A percentile compares a stretch with the other conserved stretches of the same genome.
Evolutionary conservation across 2,797 vertebrate genomes (phyloP).

Genomic region (Podarcis lilfordi): DNA sequence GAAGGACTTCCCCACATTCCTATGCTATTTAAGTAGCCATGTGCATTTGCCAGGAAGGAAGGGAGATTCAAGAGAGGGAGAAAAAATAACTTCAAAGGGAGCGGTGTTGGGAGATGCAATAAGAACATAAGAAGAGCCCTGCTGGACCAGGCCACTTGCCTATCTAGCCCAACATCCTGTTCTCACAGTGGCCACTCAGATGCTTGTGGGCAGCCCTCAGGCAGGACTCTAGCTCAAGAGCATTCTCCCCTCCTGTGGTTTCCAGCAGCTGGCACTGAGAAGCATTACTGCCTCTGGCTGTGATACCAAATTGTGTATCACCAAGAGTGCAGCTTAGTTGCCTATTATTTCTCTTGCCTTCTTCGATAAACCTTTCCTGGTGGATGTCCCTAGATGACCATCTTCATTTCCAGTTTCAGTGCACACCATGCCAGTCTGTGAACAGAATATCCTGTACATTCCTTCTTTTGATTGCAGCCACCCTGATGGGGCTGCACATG

Average conservation of each 20-base stretch:
- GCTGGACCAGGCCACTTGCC: no score
- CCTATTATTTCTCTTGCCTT: neutral
- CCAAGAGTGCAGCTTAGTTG: neutral
- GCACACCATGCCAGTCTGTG: neutral
- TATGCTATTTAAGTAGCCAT: no score
- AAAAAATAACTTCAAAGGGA: neutral
- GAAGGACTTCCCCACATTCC: no score
- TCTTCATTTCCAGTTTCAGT: neutral
- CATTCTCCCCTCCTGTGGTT: no score
- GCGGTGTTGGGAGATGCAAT: neutral
- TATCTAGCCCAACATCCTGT: no score
- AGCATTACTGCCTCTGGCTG: no score
- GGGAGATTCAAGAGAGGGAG: neutral
- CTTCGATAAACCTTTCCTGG: neutral
- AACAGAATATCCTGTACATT: neutral
- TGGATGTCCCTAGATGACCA: neutral
- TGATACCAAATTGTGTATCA: neutral
- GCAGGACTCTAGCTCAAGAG: no score
- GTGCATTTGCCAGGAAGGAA: no score
- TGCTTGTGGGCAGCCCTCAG: no score
- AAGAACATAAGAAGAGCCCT: no score
- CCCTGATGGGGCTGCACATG: neutral
- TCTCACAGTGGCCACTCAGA: no score
- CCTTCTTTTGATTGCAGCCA: neutral
- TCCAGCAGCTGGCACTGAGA: no score